phyloP scores from a whole-genome alignment of 2,888 invertebrate species.

The Fabriciana adippe region DNA sequence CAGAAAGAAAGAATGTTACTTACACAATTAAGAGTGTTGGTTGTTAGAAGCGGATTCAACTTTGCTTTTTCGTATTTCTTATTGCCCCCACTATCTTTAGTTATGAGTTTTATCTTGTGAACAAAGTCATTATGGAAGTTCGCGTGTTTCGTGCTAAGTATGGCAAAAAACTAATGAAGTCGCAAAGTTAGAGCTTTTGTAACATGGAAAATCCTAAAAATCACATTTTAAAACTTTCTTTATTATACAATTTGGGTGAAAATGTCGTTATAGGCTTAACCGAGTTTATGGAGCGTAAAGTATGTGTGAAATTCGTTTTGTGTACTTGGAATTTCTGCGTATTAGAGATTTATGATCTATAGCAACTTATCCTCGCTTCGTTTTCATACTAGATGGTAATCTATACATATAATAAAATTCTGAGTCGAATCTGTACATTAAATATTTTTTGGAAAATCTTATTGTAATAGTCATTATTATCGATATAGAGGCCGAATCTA shows the following conservation, averaged over 20 bases:
- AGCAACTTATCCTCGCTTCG: no score
- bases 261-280: slow-evolving; percentile 28
- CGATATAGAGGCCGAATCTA: no score
- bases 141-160: slow-evolving; percentile 40
- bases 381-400: no score
- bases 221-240: slow-evolving; percentile 35
- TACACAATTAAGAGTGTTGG: slow-evolving; percentile 52
- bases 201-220: slow-evolving; percentile 35
- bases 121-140: slow-evolving; percentile 37
- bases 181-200: slow-evolving; percentile 33
- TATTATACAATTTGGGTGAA: slow-evolving; percentile 33
- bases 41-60: slow-evolving; percentile 48
- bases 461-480: no score
- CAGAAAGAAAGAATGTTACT: slow-evolving; percentile 9
- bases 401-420: no score
- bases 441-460: no score
- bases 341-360: no score
- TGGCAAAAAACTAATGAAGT: slow-evolving; percentile 38
- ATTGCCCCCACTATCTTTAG: slow-evolving; percentile 50
- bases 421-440: no score
- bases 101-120: slow-evolving; percentile 51
- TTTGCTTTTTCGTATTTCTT: slow-evolving; percentile 56
- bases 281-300: slow-evolving; percentile 7
- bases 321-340: no score
- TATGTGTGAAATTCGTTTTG: background rate